Evolutionary conservation across 2,113 vertebrate genomes (phyloP).

Genomic region (Mormoops blainvillei): DNA sequence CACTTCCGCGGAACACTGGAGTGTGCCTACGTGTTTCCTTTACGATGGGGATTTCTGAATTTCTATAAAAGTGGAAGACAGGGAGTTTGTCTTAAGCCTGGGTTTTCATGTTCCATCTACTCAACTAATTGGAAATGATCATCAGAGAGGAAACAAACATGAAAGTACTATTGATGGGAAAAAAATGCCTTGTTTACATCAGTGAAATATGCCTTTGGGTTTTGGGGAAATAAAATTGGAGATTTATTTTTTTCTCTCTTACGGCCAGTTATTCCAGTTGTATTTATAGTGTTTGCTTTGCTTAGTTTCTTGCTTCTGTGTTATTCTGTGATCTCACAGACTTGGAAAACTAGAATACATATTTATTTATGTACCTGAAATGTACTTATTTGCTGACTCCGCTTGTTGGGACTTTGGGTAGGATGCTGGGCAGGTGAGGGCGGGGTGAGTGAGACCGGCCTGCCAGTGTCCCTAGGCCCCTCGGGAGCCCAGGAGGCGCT

Average conservation of each 20-base stretch:
- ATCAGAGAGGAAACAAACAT: background rate
- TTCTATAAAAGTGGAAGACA: background rate
- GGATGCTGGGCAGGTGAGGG: background rate
- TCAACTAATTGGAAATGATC: background rate
- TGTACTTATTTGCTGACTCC: background rate
- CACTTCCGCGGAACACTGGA: background rate
- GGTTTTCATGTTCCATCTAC: background rate
- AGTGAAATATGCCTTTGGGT: background rate
- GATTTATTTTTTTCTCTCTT: background rate
- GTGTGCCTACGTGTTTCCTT: background rate
- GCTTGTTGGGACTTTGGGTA: background rate
- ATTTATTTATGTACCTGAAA: background rate
- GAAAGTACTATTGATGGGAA: background rate
- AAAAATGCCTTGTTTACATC: background rate
- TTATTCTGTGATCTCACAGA: background rate
- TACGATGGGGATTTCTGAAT: background rate
- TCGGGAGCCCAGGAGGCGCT: background rate
- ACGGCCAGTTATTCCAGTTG: background rate
- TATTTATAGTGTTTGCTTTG: background rate
- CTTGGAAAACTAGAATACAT: background rate
- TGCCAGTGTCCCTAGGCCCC: background rate
- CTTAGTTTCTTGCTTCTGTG: background rate
- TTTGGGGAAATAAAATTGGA: background rate
- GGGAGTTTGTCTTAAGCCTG: background rate
- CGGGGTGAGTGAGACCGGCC: background rate